Conservation (phyloP, 2,797 vertebrate species). For the Phylloscopus collybita region DNA sequence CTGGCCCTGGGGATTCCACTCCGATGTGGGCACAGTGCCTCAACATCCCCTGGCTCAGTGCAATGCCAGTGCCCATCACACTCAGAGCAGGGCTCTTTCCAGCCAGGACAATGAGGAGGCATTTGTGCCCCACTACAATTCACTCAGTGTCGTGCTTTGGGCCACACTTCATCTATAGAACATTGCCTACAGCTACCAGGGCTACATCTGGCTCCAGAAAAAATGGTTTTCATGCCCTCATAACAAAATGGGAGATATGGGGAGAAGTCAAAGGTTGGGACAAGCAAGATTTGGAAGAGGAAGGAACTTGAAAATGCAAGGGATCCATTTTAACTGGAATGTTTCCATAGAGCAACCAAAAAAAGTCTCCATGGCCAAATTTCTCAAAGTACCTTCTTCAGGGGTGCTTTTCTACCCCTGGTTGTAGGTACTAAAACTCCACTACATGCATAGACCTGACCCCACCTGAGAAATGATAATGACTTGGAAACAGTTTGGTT, state of each 20-base stretch:
- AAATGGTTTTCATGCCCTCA: neutral
- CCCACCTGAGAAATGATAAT: neutral
- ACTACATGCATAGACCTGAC: neutral
- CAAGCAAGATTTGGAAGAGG: neutral
- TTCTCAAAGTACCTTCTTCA: neutral
- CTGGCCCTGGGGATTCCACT: neutral
- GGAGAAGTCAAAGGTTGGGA: neutral
- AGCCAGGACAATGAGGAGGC: neutral
- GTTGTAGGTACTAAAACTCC: neutral
- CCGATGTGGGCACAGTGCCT: neutral
- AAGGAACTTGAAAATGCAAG: neutral
- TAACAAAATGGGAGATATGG: neutral
- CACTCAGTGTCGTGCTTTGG: fast-evolving
- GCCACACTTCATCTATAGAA: neutral
- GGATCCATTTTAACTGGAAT: neutral
- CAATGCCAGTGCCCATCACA: fast-evolving
- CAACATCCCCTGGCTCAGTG: fast-evolving
- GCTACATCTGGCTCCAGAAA: neutral
- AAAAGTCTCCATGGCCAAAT: neutral
- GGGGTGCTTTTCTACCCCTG: neutral
- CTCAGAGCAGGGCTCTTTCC: neutral
- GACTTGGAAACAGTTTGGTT: neutral
- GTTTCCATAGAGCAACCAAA: neutral
- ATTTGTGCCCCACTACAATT: fast-evolving
- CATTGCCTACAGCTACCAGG: neutral